Percentiles rank a stretch among this genome's conserved stretches.
These are phyloP conservation scores for Puntigrus tetrazona DNA, from an alignment of 2,113 vertebrate species.

Conservation along the genomic window DNA sequence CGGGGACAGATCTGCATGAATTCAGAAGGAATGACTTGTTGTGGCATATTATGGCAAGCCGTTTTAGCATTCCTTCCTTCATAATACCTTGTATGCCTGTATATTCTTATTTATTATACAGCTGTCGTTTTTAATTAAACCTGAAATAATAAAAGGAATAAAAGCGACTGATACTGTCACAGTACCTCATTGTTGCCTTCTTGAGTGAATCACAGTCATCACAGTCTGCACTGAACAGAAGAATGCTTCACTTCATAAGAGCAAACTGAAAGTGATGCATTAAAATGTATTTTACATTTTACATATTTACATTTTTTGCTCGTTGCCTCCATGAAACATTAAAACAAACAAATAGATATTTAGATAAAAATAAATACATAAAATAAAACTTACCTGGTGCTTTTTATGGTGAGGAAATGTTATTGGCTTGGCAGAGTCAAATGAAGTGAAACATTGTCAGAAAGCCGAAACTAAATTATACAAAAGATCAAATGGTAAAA, in stretches of 20 bases:
- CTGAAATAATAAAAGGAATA: too few species aligned
- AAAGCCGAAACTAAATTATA: not conserved
- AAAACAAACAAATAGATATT: not conserved
- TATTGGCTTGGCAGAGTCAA: not conserved
- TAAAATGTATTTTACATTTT: too few species aligned
- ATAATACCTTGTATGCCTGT: not conserved
- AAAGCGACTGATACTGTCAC: not conserved
- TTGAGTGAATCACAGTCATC: not conserved
- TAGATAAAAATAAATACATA: not conserved
- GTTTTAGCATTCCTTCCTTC: not conserved
- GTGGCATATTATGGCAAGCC: slow-evolving; percentile 9
- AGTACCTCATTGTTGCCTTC: not conserved
- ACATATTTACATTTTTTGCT: too few species aligned
- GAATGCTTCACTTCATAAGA: not conserved
- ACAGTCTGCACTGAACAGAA: not conserved
- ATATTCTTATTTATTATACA: too few species aligned
- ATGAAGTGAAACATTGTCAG: not conserved
- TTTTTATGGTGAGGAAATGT: not conserved
- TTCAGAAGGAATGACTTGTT: not conserved
- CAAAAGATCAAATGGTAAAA: not conserved
- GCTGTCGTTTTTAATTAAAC: too few species aligned
- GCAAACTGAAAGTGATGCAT: too few species aligned
- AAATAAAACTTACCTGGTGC: not conserved
- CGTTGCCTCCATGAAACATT: not conserved
- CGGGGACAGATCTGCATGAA: slow-evolving; percentile 13